Conservation (phyloP, 2,797 vertebrate species). For the Lacerta bilineata region DNA sequence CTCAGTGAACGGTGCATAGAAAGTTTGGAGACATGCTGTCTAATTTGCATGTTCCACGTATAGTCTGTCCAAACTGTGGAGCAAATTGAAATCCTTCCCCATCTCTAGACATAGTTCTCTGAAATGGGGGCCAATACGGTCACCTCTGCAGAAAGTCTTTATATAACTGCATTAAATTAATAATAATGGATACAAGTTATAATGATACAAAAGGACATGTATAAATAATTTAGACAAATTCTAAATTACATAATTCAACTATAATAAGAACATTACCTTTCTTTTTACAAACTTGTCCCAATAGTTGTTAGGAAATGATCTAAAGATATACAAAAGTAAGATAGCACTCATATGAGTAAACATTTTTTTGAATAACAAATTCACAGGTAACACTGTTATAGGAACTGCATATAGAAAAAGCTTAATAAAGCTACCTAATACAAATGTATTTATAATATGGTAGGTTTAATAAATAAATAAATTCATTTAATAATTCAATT, state of each 20-base stretch:
- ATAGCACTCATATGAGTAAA: not conserved
- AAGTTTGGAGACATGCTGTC: no score
- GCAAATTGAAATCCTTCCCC: no score
- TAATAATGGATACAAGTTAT: not conserved
- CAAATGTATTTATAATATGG: not conserved
- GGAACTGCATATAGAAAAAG: not conserved
- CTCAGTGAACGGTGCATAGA: no score
- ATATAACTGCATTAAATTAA: no score
- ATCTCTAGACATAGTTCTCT: not conserved
- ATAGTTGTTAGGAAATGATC: slow-evolving; percentile 97
- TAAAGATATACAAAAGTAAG: slow-evolving; percentile 73
- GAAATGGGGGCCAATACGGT: not conserved
- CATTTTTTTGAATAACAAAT: not conserved
- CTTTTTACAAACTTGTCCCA: slow-evolving; percentile 99
- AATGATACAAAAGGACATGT: not conserved
- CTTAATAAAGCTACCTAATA: not conserved
- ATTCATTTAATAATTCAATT: no score
- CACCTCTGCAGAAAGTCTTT: not conserved
- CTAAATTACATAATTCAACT: not conserved
- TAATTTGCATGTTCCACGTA: no score
- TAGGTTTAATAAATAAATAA: not conserved
- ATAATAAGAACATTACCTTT: slow-evolving; percentile 84
- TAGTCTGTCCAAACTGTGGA: no score
- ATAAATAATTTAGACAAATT: not conserved
- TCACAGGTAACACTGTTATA: not conserved